A percentile compares a stretch with the other conserved stretches of the same genome.
phyloP scores from a whole-genome alignment of 2,797 vertebrate species.

The Sebastes itinus region DNA sequence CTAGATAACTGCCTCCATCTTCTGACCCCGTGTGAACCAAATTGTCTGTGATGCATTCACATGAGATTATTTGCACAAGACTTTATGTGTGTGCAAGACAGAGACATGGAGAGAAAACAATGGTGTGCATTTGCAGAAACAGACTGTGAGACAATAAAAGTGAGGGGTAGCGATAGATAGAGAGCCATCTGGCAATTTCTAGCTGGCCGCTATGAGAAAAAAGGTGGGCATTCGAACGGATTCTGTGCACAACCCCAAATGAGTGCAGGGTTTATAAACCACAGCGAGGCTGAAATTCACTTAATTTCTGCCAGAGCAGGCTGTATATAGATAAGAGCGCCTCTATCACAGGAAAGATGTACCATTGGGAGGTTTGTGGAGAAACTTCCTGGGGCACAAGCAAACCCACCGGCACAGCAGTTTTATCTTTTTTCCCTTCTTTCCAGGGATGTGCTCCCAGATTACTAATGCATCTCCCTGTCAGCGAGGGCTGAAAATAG shows the following conservation, averaged over 20 bases:
- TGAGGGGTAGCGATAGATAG: slow-evolving; percentile 21
- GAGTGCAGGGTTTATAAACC: slow-evolving; percentile 41
- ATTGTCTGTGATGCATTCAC: slow-evolving; percentile 9
- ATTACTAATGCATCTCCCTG: slow-evolving; percentile 82
- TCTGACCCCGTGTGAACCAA: slow-evolving; percentile 16
- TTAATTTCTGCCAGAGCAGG: slow-evolving; percentile 42
- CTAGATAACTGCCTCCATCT: background rate
- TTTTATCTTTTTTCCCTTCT: slow-evolving; percentile 65
- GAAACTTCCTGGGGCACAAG: slow-evolving; percentile 64
- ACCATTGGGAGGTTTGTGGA: slow-evolving; percentile 58
- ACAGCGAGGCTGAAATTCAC: slow-evolving; percentile 24
- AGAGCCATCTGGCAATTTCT: slow-evolving; percentile 65
- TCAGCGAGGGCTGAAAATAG: slow-evolving; percentile 80
- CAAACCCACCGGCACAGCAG: slow-evolving; percentile 73
- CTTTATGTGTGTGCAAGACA: slow-evolving; percentile 4
- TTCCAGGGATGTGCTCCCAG: slow-evolving; percentile 69
- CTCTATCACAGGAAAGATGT: slow-evolving; percentile 46
- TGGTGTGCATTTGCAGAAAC: slow-evolving; percentile 10
- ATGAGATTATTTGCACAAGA: slow-evolving; percentile 23
- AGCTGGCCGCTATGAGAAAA: slow-evolving; percentile 16
- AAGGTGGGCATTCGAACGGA: slow-evolving; percentile 12
- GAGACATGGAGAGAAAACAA: background rate
- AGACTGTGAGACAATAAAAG: slow-evolving; percentile 41
- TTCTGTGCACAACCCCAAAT: slow-evolving; percentile 27
- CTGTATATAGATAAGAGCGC: slow-evolving; percentile 58